Evolutionary conservation across 23 tunicate genomes (phyloP), one percentile per base, ranked within the genome.

Genomic region (Botrylloides violaceus): DNA sequence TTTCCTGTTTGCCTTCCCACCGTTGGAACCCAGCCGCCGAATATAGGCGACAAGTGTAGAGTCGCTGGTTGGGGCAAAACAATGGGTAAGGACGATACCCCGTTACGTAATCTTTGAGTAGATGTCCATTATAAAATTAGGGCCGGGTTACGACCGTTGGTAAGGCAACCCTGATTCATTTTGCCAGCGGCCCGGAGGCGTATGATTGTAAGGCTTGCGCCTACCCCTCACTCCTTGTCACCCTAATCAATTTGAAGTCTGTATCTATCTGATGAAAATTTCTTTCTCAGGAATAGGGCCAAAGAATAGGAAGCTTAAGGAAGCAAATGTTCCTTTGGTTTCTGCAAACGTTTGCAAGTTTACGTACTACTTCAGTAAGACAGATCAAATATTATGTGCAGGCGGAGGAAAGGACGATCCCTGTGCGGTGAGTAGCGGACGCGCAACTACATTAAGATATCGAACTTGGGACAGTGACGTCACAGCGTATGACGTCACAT

Each of bases 1-100:
- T 65, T 89, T 26, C 97, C 97, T 24, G 62, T 79, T 20, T 90
- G 97, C 75, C 57, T 90, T 18, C 97, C 97, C 36, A 31, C 36
- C 21, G 24, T 68, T 68, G 74, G 74, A 4, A 20, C n/a, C 25
- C 7, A 43, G 4, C 56, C 58, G 0, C 74, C 74, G 19, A 19
- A 38, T 19, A n/a, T 43, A 43, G 74, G 74, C 1, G 37, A 7
- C 1, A 38, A 68, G 1, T 68, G 74, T 36, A n/a, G 74, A 37
- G 74, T 68, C 9, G 74, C 74, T 22, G 74, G 74, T 0, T 68
- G 74, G 74, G 74, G 74, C 36, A 56, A 68, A 6, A 68, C 74
- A 20, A 37, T 68, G 74, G 74, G 74, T 68, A 22, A 68, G 74
- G 5, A 1, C 18, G n/a, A n/a, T n/a, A n/a, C n/a, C n/a, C n/a